Evolutionary conservation across 2,113 vertebrate species (phyloP), one percentile per base, ranked within the genome.

Genomic region (Dromiciops gliroides): DNA sequence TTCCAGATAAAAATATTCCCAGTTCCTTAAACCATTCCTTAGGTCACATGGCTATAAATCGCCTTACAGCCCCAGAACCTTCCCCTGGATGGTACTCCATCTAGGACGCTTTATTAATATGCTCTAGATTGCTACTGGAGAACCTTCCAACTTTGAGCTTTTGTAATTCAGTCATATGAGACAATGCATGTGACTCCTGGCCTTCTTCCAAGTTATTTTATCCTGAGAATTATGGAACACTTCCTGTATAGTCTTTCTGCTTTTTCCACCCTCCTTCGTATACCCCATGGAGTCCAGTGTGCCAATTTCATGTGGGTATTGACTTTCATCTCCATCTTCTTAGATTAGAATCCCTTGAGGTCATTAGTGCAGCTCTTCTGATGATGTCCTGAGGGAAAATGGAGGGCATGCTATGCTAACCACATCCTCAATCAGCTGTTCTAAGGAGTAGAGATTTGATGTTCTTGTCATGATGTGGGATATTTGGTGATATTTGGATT

Each of bases 401-500:
- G 25, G 90, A 48, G 53, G 26, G 49, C 37, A 91, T 16, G 28
- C 37, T 67, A 91, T 16, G 28, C 37, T 67, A 94, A 56, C 47
- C 88, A 90, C 83, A 44, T 56, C 93, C 67, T 48, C 92, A 44
- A 90, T 94, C 95, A 94, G 89, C 92, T 89, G 93, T 12, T 89
- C 51, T 94, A 8, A 14, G 50, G 48, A 89, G 53, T 93, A 60
- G 49, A 93, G 90, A 60, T 94, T 75, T 92, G 52, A 91, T 95
- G 93, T 94, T 91, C 92, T 89, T 95, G 91, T 96, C 94, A 95
- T 48, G 14, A 92, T 19, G 25, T 95, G 83, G 91, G 52, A 97
- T n/a, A 96, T 49, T 92, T 95, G n/a, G 47, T 22, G 94, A 94
- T 95, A 93, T 96, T 97, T 97, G 93, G 92, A 94, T 95, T 96